phyloP scores from a whole-genome alignment of 2,888 invertebrate species.

The Pyrocoelia pectoralis region DNA sequence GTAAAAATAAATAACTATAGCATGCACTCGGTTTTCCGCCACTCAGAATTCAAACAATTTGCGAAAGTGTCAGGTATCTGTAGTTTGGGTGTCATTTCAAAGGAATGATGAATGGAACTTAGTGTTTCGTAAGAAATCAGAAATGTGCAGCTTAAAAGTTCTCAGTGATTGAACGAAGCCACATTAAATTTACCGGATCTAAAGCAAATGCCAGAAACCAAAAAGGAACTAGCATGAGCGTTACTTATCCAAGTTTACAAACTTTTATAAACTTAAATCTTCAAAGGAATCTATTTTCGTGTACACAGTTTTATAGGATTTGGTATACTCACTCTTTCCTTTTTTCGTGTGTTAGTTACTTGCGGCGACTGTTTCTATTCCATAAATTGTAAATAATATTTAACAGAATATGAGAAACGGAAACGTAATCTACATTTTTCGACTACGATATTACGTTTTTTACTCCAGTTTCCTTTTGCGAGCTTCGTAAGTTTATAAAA shows the following conservation, averaged over 20 bases:
- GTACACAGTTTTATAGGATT: conserved; percentile 6
- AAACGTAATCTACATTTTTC: neutral
- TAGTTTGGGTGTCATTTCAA: no score
- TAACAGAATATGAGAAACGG: no score
- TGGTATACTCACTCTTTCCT: neutral
- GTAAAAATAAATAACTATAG: no score
- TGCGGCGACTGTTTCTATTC: no score
- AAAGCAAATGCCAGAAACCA: neutral
- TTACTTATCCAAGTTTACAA: neutral
- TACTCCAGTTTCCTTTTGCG: neutral
- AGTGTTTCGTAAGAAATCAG: no score
- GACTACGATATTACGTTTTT: neutral
- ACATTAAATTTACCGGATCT: neutral
- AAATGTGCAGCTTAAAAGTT: no score
- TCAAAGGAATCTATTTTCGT: conserved; percentile 2
- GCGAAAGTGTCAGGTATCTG: no score
- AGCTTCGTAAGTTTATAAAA: neutral
- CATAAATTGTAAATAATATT: no score
- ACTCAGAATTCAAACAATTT: no score
- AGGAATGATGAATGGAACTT: no score
- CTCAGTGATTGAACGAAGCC: neutral
- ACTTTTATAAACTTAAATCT: conserved; percentile 6
- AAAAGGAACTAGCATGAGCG: neutral
- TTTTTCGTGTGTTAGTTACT: no score
- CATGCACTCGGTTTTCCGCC: no score